A percentile compares a stretch with the other conserved stretches of the same genome.
Conservation (phyloP, 2,888 invertebrate genomes). For the Drosophila robusta region DNA sequence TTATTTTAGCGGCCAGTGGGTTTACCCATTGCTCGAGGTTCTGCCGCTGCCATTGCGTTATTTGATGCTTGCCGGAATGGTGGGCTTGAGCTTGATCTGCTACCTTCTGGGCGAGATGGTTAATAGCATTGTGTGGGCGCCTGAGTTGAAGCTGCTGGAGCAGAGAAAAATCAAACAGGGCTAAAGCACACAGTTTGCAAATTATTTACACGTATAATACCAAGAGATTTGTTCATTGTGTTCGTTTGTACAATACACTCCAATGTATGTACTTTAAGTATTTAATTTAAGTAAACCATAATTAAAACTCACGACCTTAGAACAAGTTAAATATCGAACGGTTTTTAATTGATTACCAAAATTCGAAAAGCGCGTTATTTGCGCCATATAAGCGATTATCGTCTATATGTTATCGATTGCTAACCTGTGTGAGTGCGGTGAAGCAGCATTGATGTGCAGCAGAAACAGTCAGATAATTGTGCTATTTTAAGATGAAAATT, state of each 20-base stretch:
- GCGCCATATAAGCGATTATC: constrained; percentile 15
- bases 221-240: constrained; percentile 19
- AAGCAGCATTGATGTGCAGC: not conserved
- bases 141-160: constrained; percentile 86
- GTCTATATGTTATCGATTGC: constrained; percentile 7
- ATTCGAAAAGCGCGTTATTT: constrained; percentile 6
- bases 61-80: constrained; percentile 89
- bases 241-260: constrained; percentile 25
- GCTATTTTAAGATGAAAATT: not conserved
- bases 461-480: not conserved
- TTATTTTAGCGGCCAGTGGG: constrained; percentile 92
- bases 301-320: constrained; percentile 7
- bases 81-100: constrained; percentile 87
- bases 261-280: constrained; percentile 2
- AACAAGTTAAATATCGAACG: constrained; percentile 2
- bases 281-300: constrained; percentile 8
- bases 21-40: constrained; percentile 94
- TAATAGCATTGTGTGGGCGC: constrained; percentile 90
- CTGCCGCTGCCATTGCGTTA: constrained; percentile 89
- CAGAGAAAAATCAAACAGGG: constrained; percentile 45
- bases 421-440: not conserved
- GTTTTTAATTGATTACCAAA: not conserved
- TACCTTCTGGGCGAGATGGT: constrained; percentile 90
- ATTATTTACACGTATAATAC: not conserved
- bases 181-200: constrained; percentile 20